These are phyloP conservation scores for Phrynocephalus versicolor DNA, from an alignment of 2,113 vertebrate genomes.

Conservation along the genomic window DNA sequence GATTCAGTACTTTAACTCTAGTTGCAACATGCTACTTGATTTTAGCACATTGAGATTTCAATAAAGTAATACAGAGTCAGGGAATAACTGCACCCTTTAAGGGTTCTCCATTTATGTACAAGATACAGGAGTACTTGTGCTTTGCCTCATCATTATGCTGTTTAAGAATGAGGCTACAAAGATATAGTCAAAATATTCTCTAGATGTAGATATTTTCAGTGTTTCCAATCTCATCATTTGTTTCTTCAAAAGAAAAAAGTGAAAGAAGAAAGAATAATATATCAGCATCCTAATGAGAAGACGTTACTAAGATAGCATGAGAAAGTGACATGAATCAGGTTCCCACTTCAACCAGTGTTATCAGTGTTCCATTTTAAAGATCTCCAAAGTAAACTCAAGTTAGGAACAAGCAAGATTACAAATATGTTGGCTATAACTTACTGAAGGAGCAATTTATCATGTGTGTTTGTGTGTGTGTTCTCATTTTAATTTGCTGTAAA, in stretches of 20 bases:
- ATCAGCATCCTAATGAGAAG: conserved; percentile 15
- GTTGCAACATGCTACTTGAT: too few species aligned
- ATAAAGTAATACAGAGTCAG: neutral
- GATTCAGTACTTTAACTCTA: too few species aligned
- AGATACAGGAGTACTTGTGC: neutral
- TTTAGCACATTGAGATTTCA: too few species aligned
- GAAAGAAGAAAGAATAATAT: neutral
- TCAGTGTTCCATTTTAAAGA: conserved; percentile 30
- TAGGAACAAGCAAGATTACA: conserved; percentile 23
- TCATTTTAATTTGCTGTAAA: neutral
- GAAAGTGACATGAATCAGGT: conserved; percentile 10
- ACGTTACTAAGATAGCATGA: neutral
- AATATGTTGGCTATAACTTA: conserved; percentile 16
- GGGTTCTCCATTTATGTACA: neutral
- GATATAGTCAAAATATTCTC: conserved; percentile 17
- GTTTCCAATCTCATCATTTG: too few species aligned
- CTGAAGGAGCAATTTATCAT: conserved; percentile 28
- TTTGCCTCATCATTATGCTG: neutral
- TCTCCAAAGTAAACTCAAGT: conserved; percentile 6
- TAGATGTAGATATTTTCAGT: too few species aligned
- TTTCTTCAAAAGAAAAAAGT: neutral
- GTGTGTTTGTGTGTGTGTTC: conserved; percentile 6
- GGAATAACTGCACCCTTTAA: neutral
- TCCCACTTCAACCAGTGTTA: neutral
- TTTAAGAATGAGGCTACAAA: conserved; percentile 32